A percentile compares a stretch with the other conserved stretches of the same genome.
These are phyloP conservation scores for Ridgeia piscesae DNA, from an alignment of 1,140 invertebrate genomes.

Conservation along the genomic window DNA sequence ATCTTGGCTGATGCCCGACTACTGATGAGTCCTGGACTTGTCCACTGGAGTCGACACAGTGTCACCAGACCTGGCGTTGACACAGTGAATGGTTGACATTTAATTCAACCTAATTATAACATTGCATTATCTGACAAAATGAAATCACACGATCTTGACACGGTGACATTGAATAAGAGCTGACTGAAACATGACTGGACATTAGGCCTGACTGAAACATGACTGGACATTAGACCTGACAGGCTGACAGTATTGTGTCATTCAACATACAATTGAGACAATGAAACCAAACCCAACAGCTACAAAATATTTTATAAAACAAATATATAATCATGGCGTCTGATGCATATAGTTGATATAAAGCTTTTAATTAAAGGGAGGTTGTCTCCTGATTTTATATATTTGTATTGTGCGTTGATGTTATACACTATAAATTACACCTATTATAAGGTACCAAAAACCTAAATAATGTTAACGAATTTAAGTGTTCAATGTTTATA, in stretches of 20 bases:
- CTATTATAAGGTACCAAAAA: too few relatives aligned
- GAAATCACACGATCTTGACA: too few relatives aligned
- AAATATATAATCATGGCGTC: not conserved
- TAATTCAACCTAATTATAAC: not conserved
- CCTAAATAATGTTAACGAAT: too few relatives aligned
- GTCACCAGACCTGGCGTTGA: slow-evolving; percentile 69
- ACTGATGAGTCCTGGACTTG: slow-evolving; percentile 78
- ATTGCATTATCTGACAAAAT: not conserved
- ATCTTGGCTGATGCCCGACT: slow-evolving; percentile 79
- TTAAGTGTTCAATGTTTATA: too few relatives aligned
- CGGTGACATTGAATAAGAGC: too few relatives aligned
- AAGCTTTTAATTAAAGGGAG: too few relatives aligned
- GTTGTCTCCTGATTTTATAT: too few relatives aligned
- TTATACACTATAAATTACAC: too few relatives aligned
- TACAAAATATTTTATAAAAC: not conserved
- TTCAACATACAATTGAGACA: slow-evolving; percentile 64
- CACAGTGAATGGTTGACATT: slow-evolving; percentile 23
- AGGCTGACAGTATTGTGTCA: slow-evolving; percentile 73
- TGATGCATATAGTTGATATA: too few relatives aligned
- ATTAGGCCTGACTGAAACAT: too few relatives aligned
- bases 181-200: too few relatives aligned
- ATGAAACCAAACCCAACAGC: not conserved
- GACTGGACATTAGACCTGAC: slow-evolving; percentile 59
- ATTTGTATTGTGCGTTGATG: too few relatives aligned
- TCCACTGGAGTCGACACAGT: slow-evolving; percentile 75